phyloP scores from a whole-genome alignment of 2,888 invertebrate species.

The Heterodera filipjevi region DNA sequence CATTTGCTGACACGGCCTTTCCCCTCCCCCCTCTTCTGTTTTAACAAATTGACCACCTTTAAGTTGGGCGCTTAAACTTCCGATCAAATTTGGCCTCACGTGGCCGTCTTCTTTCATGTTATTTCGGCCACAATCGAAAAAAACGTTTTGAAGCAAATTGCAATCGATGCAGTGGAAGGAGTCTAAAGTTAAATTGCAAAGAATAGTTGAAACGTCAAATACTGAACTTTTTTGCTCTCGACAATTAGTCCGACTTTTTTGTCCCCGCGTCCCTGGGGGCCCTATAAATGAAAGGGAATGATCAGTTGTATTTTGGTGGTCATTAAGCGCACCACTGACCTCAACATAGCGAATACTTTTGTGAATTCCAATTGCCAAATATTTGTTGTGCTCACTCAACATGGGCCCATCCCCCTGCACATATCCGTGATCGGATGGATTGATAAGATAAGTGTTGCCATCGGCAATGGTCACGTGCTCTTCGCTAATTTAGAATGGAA shows the following conservation, averaged over 20 bases:
- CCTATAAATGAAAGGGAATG: slow-evolving; percentile 25
- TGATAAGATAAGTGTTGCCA: slow-evolving; percentile 38
- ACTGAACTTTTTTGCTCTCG: slow-evolving; percentile 37
- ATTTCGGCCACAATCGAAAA: slow-evolving; percentile 27
- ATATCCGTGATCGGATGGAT: slow-evolving; percentile 35
- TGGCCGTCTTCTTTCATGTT: slow-evolving; percentile 7
- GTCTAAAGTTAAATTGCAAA: slow-evolving; percentile 23
- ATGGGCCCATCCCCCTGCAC: slow-evolving; percentile 34
- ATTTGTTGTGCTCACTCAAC: slow-evolving; percentile 35
- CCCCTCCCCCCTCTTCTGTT: too few relatives aligned
- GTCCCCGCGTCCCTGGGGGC: slow-evolving; percentile 37
- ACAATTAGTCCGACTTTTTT: slow-evolving; percentile 39
- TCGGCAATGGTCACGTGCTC: slow-evolving; percentile 38
- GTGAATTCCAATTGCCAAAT: slow-evolving; percentile 40
- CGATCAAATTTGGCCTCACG: slow-evolving; percentile 17
- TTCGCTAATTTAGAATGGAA: slow-evolving; percentile 13
- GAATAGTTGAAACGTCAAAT: background rate
- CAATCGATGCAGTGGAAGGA: slow-evolving; percentile 34
- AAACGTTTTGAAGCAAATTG: slow-evolving; percentile 32
- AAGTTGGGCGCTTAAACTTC: slow-evolving; percentile 27
- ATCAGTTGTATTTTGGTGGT: background rate
- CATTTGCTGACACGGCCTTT: too few relatives aligned
- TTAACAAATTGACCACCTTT: slow-evolving; percentile 23
- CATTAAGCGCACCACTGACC: background rate
- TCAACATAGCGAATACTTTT: slow-evolving; percentile 38